phyloP scores from a whole-genome alignment of 1,140 invertebrate species.

The Cataglyphis hispanica region DNA sequence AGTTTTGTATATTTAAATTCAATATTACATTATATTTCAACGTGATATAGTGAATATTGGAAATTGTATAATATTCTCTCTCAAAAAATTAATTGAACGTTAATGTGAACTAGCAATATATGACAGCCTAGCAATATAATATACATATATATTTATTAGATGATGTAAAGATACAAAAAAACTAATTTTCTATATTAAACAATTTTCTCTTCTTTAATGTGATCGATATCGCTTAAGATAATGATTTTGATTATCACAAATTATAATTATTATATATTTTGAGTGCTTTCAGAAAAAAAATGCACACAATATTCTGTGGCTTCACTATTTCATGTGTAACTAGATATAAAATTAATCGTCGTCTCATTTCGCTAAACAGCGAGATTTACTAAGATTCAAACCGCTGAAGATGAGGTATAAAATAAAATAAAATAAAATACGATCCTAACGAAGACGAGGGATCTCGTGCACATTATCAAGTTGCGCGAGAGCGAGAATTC shows the following conservation, averaged over 20 bases:
- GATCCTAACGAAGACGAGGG: background rate
- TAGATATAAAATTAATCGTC: background rate
- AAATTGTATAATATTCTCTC: too few relatives aligned
- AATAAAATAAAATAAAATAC: background rate
- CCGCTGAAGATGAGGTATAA: too few relatives aligned
- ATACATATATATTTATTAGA: background rate
- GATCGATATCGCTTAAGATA: background rate
- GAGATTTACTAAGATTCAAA: background rate
- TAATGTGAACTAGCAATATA: background rate
- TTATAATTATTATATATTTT: background rate
- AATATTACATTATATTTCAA: background rate
- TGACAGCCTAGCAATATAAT: background rate
- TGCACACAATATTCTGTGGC: background rate
- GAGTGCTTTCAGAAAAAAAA: background rate
- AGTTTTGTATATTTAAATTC: background rate
- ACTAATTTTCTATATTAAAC: background rate
- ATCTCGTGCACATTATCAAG: conserved; percentile 1
- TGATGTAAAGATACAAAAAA: background rate
- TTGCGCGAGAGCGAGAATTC: conserved; percentile 65
- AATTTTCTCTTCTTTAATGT: background rate
- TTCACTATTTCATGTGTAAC: too few relatives aligned
- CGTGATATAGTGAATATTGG: background rate
- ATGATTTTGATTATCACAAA: background rate
- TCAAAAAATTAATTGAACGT: background rate
- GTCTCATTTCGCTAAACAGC: background rate